phyloP scores from a whole-genome alignment of 2,797 vertebrate genomes.

The Melanotaenia parkinsoni region DNA sequence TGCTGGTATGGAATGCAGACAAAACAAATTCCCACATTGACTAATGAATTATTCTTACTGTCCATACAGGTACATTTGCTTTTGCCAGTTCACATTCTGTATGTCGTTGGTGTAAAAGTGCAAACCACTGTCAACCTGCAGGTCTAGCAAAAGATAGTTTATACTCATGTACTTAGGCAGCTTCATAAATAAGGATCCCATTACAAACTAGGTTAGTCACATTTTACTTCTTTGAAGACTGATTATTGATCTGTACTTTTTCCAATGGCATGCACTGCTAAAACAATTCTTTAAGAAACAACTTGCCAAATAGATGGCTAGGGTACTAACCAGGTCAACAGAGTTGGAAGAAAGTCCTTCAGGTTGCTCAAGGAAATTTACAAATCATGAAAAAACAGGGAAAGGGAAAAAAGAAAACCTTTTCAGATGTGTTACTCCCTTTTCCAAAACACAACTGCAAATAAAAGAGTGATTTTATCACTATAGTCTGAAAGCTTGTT shows the following conservation, averaged over 20 bases:
- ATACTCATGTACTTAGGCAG: background rate
- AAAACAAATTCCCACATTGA: background rate
- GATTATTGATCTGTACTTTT: slow-evolving; percentile 25
- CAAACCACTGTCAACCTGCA: slow-evolving; percentile 6
- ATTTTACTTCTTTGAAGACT: slow-evolving; percentile 8
- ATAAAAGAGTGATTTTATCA: slow-evolving; percentile 48
- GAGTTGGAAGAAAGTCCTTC: slow-evolving; percentile 40
- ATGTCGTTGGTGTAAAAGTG: slow-evolving; percentile 9
- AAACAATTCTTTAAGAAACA: slow-evolving; percentile 38
- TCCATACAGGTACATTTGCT: slow-evolving; percentile 34
- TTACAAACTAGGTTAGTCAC: slow-evolving; percentile 14
- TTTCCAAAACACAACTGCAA: slow-evolving; percentile 32
- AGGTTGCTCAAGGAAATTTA: slow-evolving; percentile 60
- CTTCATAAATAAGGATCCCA: slow-evolving; percentile 8
- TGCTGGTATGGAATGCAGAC: background rate
- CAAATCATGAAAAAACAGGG: slow-evolving; percentile 43
- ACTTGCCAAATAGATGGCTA: slow-evolving; percentile 23
- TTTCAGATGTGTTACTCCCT: slow-evolving; percentile 44
- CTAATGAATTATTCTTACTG: slow-evolving; percentile 33
- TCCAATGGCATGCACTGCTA: slow-evolving; percentile 1
- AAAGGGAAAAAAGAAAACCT: slow-evolving; percentile 20
- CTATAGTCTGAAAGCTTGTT: slow-evolving; percentile 43
- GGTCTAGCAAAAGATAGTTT: slow-evolving; percentile 7
- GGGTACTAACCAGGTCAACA: slow-evolving; percentile 11
- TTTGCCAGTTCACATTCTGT: slow-evolving; percentile 22